A percentile compares a stretch with the other conserved stretches of the same genome.
These are phyloP conservation scores for Pseudobourletiella spinata DNA, from an alignment of 1,140 invertebrate genomes.

Conservation along the genomic window DNA sequence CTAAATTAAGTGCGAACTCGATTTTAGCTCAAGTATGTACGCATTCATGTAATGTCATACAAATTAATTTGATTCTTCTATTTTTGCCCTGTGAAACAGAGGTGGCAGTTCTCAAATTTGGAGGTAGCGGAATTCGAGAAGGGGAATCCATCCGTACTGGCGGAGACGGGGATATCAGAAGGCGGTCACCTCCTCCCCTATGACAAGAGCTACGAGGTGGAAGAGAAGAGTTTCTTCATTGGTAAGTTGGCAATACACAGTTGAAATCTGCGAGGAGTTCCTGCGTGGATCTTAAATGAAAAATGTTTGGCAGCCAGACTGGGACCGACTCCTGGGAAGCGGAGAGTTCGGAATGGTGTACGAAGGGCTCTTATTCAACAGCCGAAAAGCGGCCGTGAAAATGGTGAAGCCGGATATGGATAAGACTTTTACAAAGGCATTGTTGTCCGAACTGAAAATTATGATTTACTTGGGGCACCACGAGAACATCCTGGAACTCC, in stretches of 20 bases:
- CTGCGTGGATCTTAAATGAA: no score
- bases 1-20: no score
- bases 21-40: no score
- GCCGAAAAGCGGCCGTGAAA: constrained; percentile 39
- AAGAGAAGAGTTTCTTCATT: not conserved
- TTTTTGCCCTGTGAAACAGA: no score
- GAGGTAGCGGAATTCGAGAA: not conserved
- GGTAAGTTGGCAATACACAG: no score
- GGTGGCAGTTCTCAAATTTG: not conserved
- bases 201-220: not conserved
- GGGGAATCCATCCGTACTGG: not conserved
- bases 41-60: no score
- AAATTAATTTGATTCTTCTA: no score
- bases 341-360: constrained; percentile 50
- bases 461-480: constrained; percentile 49
- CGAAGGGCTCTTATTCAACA: constrained; percentile 35
- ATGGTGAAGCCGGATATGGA: constrained; percentile 44
- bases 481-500: constrained; percentile 48
- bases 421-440: constrained; percentile 54
- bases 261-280: no score
- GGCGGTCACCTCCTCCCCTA: not conserved
- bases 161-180: no score
- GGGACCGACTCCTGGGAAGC: constrained; percentile 40
- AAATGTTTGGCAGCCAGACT: not conserved
- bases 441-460: constrained; percentile 50